Percentiles rank a stretch among this genome's conserved stretches.
Evolutionary conservation across 2,113 vertebrate genomes (phyloP).

Genomic region (Esox niger): DNA sequence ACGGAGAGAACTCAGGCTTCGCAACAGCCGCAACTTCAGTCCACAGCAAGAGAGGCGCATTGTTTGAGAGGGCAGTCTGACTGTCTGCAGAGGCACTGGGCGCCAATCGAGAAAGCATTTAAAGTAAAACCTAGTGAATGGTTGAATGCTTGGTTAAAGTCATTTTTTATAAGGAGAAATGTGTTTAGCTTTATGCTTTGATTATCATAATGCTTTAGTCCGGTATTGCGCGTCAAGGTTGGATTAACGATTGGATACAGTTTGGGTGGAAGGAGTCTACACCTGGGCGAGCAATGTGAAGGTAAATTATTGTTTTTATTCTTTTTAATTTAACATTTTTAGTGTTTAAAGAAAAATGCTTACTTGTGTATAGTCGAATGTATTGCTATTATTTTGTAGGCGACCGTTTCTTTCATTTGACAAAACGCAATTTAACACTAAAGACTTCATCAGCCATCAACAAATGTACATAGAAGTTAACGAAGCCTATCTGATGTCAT

Average conservation of each 20-base stretch:
- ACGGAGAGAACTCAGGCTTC: constrained; percentile 39
- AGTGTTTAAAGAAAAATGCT: background rate
- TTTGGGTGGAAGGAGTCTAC: constrained; percentile 48
- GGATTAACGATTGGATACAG: constrained; percentile 60
- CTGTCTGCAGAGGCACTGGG: constrained; percentile 11
- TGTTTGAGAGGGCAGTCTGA: constrained; percentile 20
- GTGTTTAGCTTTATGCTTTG: constrained; percentile 14
- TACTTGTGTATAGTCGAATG: background rate
- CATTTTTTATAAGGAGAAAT: background rate
- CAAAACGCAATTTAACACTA: no score
- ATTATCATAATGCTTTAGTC: constrained; percentile 30
- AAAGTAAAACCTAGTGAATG: background rate
- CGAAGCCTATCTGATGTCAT: no score
- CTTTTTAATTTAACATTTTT: background rate
- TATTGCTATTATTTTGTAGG: no score
- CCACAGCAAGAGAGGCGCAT: constrained; percentile 1
- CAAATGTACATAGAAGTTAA: no score
- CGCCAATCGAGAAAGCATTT: background rate
- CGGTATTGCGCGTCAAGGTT: constrained; percentile 55
- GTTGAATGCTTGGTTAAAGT: background rate
- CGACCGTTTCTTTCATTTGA: no score
- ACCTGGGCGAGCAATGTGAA: constrained; percentile 71
- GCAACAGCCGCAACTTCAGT: constrained; percentile 28
- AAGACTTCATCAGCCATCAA: no score
- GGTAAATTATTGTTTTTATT: constrained; percentile 58